phyloP scores from a whole-genome alignment of 2,113 vertebrate species.

The Pterocles orientalis region DNA sequence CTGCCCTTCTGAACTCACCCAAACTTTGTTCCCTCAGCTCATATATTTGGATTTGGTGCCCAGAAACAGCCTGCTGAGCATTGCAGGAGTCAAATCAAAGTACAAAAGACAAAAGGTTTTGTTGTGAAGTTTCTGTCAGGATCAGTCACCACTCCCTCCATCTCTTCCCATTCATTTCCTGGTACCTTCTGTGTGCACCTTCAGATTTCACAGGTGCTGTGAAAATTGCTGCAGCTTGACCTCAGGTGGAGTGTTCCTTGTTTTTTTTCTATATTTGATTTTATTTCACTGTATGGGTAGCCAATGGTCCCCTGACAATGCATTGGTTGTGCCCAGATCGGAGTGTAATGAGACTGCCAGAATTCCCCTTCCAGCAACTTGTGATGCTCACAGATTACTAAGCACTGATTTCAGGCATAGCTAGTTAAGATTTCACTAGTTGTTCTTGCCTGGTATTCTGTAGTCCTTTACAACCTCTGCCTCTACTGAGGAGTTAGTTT shows the following conservation, averaged over 20 bases:
- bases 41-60: neutral
- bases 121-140: neutral
- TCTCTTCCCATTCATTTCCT: neutral
- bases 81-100: neutral
- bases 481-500: neutral
- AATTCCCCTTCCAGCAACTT: neutral
- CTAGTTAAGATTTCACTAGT: neutral
- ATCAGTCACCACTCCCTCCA: neutral
- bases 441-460: neutral
- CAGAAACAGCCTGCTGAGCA: neutral
- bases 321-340: neutral
- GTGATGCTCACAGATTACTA: neutral
- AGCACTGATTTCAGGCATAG: neutral
- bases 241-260: neutral
- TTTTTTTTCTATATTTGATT: neutral
- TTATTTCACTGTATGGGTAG: neutral
- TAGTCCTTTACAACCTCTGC: neutral
- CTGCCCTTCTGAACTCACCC: neutral
- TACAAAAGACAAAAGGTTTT: neutral
- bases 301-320: neutral
- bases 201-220: neutral
- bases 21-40: neutral
- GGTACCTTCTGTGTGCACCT: neutral
- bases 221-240: neutral
- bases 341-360: neutral